Conservation (phyloP, 1,140 invertebrate genomes). For the Drosophila ogumai region DNA sequence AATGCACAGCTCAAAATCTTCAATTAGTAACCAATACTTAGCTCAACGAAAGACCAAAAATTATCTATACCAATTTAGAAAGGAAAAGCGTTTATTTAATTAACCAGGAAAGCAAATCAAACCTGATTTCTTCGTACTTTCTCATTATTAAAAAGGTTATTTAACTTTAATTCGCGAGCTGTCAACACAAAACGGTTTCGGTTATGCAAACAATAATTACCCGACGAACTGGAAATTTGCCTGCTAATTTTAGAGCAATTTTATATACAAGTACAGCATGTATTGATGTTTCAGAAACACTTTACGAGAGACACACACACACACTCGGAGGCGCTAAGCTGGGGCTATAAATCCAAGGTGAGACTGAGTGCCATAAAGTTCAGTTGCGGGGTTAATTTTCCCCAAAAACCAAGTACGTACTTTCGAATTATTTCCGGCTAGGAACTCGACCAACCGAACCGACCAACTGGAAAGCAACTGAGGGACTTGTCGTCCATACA, state of each 20-base stretch:
- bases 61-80: not conserved
- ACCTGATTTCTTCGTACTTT: conserved; percentile 2
- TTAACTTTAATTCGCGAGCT: conserved; percentile 16
- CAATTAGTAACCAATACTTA: not conserved
- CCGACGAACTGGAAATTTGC: conserved; percentile 33
- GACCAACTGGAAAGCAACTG: conserved; percentile 55
- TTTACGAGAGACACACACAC: conserved; percentile 2
- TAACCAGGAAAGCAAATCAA: conserved; percentile 12
- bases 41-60: not conserved
- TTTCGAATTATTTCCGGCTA: conserved; percentile 42
- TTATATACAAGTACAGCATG: not conserved
- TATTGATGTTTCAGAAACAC: conserved; percentile 4
- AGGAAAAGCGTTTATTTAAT: not conserved
- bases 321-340: not conserved
- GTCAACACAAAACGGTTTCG: conserved; percentile 13
- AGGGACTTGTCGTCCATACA: conserved; percentile 34
- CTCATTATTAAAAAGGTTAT: conserved; percentile 14
- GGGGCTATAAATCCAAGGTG: conserved; percentile 15
- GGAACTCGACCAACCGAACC: conserved; percentile 11
- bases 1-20: not conserved
- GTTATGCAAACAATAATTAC: conserved; percentile 36
- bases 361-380: conserved; percentile 17
- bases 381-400: not conserved
- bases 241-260: conserved; percentile 38
- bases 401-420: conserved; percentile 30